A percentile compares a stretch with the other conserved stretches of the same genome.
These are phyloP conservation scores for Xylophagus ater DNA, from an alignment of 2,888 invertebrate genomes.

Conservation along the genomic window DNA sequence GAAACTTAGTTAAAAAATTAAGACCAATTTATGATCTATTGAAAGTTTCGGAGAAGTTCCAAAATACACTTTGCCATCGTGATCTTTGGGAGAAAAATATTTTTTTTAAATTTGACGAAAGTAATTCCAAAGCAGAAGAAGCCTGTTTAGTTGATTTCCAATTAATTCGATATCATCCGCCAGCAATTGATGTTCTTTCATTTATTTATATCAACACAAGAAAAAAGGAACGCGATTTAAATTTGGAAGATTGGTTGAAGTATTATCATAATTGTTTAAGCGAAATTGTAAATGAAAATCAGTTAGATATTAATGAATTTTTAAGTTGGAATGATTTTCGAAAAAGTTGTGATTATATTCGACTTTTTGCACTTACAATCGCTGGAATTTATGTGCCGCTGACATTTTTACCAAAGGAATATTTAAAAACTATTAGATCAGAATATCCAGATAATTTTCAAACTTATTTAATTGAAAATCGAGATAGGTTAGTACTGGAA, in stretches of 20 bases:
- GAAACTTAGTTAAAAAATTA: no score
- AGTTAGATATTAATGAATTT: conserved; percentile 32
- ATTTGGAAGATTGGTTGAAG: conserved; percentile 39
- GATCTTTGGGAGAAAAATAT: conserved; percentile 31
- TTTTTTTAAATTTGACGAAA: conserved; percentile 21
- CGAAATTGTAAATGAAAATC: conserved; percentile 29
- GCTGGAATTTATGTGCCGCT: conserved; percentile 35
- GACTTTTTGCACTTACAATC: conserved; percentile 31
- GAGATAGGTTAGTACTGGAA: conserved; percentile 33
- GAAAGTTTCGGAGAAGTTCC: conserved; percentile 9
- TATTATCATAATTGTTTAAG: conserved; percentile 43
- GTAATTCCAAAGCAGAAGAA: conserved; percentile 40
- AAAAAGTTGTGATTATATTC: conserved; percentile 23
- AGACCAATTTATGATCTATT: conserved; percentile 4
- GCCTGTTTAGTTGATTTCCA: conserved; percentile 52
- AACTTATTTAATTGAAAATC: conserved; percentile 34
- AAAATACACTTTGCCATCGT: conserved; percentile 30
- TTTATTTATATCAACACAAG: conserved; percentile 18
- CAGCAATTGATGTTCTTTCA: conserved; percentile 43
- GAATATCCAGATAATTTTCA: conserved; percentile 33
- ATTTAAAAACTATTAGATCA: conserved; percentile 28
- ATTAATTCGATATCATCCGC: conserved; percentile 47
- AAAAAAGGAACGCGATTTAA: conserved; percentile 6
- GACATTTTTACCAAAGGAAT: conserved; percentile 30
- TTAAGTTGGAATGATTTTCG: conserved; percentile 37